These are phyloP conservation scores for Drosophila setosimentum DNA, from an alignment of 2,888 invertebrate genomes.

Conservation along the genomic window DNA sequence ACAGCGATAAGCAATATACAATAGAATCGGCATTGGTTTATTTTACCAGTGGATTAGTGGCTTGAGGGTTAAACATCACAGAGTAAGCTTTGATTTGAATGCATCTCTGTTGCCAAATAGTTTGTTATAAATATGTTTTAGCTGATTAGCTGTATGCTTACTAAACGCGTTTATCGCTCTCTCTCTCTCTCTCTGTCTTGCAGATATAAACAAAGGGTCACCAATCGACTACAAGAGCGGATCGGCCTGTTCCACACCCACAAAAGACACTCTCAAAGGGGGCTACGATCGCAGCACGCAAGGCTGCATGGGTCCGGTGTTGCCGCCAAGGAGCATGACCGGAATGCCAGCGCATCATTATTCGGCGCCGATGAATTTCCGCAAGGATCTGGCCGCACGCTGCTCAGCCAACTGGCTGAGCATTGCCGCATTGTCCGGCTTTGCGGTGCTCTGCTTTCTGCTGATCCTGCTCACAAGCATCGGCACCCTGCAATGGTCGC, in stretches of 20 bases:
- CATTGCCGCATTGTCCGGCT: conserved; percentile 93
- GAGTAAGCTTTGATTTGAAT: conserved; percentile 67
- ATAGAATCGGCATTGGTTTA: conserved; percentile 45
- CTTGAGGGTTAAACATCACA: conserved; percentile 9
- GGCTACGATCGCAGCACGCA: conserved; percentile 87
- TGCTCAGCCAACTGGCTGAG: conserved; percentile 98
- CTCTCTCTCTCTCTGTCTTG: too few species aligned
- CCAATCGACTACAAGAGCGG: conserved; percentile 94
- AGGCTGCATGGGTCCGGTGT: conserved; percentile 89
- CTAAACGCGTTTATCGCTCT: conserved; percentile 45
- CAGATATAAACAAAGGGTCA: conserved; percentile 95
- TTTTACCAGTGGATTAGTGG: conserved; percentile 8
- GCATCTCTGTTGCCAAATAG: conserved; percentile 10
- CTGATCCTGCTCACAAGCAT: conserved; percentile 95
- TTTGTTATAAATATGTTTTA: conserved; percentile 15
- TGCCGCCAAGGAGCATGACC: conserved; percentile 89
- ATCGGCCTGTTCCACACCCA: conserved; percentile 95
- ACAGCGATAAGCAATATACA: conserved; percentile 78
- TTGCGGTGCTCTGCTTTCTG: conserved; percentile 92
- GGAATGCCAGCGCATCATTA: conserved; percentile 90
- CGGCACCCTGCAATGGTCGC: conserved; percentile 93
- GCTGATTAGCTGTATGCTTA: conserved; percentile 46
- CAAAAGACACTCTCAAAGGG: conserved; percentile 88
- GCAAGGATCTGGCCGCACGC: conserved; percentile 93
- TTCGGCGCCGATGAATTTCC: conserved; percentile 93